phyloP scores from a whole-genome alignment of 2,797 vertebrate species.

The Microchirus variegatus region DNA sequence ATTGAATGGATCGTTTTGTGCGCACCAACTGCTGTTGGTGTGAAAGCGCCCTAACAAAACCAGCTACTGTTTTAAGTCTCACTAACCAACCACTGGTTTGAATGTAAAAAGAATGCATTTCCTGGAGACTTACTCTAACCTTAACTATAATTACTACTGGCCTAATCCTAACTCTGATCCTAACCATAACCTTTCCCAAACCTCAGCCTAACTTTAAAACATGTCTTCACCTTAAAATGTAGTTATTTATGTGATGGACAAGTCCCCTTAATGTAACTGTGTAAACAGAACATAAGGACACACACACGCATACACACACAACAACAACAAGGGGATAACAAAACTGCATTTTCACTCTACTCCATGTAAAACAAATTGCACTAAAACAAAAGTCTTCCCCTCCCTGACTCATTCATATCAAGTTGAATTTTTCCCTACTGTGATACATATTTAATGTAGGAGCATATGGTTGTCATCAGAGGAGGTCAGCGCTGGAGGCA shows the following conservation, averaged over 20 bases:
- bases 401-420: background rate
- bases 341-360: background rate
- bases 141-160: too few species aligned
- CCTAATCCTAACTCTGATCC: too few species aligned
- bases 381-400: conserved; percentile 19
- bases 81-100: background rate
- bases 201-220: too few species aligned
- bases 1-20: too few species aligned
- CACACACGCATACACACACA: background rate
- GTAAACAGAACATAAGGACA: too few species aligned
- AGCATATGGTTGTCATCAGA: conserved; percentile 72
- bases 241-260: too few species aligned
- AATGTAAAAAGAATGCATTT: background rate
- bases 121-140: too few species aligned
- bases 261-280: too few species aligned
- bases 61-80: background rate
- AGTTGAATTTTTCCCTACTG: conserved; percentile 36
- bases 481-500: conserved; percentile 59
- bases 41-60: too few species aligned
- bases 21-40: too few species aligned
- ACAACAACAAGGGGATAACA: background rate
- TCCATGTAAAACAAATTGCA: conserved; percentile 24
- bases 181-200: too few species aligned
- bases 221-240: too few species aligned
- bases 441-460: conserved; percentile 64